Evolutionary conservation across 1,140 invertebrate species (phyloP).

Genomic region (Odontomachus brunneus): DNA sequence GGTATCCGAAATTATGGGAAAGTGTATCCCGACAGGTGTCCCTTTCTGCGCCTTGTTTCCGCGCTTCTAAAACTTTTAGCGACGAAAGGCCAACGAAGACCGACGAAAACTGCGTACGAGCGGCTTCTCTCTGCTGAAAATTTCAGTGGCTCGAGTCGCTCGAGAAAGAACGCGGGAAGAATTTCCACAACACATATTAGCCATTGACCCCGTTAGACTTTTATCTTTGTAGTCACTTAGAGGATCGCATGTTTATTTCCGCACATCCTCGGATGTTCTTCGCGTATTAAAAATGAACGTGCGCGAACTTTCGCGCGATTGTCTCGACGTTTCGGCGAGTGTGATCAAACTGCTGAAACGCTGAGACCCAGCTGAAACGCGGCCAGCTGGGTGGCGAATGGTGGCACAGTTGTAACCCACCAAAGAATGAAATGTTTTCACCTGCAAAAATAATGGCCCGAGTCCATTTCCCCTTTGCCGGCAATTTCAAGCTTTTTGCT

Average conservation of each 20-base stretch:
- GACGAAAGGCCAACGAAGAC: background rate
- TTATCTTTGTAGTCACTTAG: too few species aligned
- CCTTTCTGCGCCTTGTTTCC: background rate
- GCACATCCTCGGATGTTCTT: too few species aligned
- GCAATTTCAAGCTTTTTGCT: slow-evolving; percentile 25
- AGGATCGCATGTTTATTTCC: too few species aligned
- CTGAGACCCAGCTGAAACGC: too few species aligned
- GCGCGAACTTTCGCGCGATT: too few species aligned
- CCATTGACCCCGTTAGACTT: background rate
- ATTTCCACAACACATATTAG: background rate
- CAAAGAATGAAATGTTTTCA: background rate
- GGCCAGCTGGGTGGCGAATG: background rate
- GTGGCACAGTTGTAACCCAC: background rate
- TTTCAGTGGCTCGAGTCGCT: background rate
- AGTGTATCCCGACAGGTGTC: too few species aligned
- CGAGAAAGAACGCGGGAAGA: background rate
- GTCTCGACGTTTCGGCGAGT: background rate
- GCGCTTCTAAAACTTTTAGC: slow-evolving; percentile 8
- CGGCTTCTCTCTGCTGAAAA: slow-evolving; percentile 21
- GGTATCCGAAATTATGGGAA: too few species aligned
- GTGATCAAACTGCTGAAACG: background rate
- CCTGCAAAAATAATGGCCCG: slow-evolving; percentile 31
- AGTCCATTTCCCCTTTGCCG: slow-evolving; percentile 31
- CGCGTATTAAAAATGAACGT: too few species aligned
- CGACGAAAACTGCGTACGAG: slow-evolving; percentile 11